Evolutionary conservation across 2,113 vertebrate species (phyloP).

Genomic region (Phalacrocorax aristotelis): DNA sequence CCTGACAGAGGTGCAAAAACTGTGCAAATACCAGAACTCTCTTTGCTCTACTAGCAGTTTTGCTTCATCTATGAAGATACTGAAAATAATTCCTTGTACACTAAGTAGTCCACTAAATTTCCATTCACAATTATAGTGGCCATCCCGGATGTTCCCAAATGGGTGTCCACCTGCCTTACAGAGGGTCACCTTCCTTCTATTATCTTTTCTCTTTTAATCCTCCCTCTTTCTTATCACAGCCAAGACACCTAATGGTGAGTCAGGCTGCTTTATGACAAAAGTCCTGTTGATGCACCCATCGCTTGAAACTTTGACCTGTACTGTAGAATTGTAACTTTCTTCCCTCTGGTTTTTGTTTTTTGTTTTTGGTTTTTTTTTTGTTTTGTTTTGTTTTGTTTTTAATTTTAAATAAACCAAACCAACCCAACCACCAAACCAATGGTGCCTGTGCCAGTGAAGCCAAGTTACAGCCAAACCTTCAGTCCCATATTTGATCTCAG

Average conservation of each 20-base stretch:
- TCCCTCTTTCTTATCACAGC: background rate
- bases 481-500: background rate
- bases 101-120: background rate
- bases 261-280: background rate
- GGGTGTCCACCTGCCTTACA: background rate
- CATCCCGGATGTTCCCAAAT: background rate
- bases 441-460: background rate
- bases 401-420: background rate
- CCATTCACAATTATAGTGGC: background rate
- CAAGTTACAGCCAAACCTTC: background rate
- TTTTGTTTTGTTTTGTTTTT: no score
- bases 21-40: background rate
- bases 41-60: background rate
- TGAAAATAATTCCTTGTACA: background rate
- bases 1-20: background rate
- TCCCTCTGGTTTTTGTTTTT: no score
- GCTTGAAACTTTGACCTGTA: background rate
- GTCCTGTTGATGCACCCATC: background rate
- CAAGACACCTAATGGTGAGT: background rate
- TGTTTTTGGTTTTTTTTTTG: background rate
- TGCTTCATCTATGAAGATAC: background rate
- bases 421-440: background rate
- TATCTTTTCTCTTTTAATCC: background rate
- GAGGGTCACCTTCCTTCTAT: background rate
- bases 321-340: background rate